Base-by-base conservation (phyloP, 2,888 invertebrate species). In the Frankliniella intonsa region DNA sequence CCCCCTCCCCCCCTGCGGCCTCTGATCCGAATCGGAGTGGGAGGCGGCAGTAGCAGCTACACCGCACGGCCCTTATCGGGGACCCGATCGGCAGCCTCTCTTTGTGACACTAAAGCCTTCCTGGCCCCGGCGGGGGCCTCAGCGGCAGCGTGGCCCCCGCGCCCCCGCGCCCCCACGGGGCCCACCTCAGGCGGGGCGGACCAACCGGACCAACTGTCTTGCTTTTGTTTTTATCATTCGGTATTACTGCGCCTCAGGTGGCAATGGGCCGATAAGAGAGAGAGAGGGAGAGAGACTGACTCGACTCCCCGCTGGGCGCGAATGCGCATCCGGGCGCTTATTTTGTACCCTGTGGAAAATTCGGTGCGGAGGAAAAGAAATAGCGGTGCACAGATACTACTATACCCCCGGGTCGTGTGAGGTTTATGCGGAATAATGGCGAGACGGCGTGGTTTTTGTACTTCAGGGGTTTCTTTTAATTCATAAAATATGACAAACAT, bases 171-270 rank as follows among this genome's bases (percentile, higher is more conserved):
- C 55, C 38, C 38, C 38, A 38, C 38, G 38, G 38, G 38, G 38
- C 38, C 38, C 38, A 38, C 38, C 38, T 38, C 38, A 38, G 38
- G 38, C 62, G 62, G 62, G 14, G 7, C 62, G 62, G 62, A 62
- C 62, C 38, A 38, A 62, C n/a, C 62, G 62, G 62, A 62, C 62
- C 38, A 38, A 5, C n/a, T 62, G 69, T 76, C 10, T 22, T 76
- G 69, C 69, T 76, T 55, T 76, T 76, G 69, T 76, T 76, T 76
- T 76, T 76, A 76, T 76, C 69, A 22, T 76, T 22, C 69, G 22
- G 69, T 76, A 76, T 76, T 76, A 76, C 69, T 25, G 69, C 69
- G 69, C 69, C 69, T 76, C 69, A 76, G 69, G 69, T 76, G 69
- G 69, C 69, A 76, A 76, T 76, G 69, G 69, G 69, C 69, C 25